Evolutionary conservation across 2,797 vertebrate genomes (phyloP).

Genomic region (Spea hammondii): DNA sequence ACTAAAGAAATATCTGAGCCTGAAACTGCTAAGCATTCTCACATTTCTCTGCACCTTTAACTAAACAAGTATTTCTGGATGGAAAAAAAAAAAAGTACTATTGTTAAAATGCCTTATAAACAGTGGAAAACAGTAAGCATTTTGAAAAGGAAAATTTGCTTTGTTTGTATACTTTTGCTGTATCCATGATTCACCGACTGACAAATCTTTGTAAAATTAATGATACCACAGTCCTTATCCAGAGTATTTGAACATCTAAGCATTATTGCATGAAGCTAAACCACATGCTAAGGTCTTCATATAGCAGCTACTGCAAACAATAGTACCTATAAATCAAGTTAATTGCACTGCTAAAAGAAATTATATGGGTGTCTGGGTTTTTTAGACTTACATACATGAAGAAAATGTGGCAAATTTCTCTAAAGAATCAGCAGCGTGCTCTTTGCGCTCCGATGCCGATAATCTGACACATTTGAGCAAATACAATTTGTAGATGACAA

Average conservation of each 20-base stretch:
- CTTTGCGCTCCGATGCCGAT: background rate
- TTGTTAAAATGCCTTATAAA: constrained; percentile 42
- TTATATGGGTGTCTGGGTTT: constrained; percentile 13
- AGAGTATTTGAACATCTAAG: constrained; percentile 50
- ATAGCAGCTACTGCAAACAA: constrained; percentile 40
- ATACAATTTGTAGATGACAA: constrained; percentile 4
- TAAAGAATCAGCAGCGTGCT: constrained; percentile 6
- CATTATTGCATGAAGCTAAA: constrained; percentile 43
- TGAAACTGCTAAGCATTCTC: background rate
- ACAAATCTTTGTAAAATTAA: constrained; percentile 51
- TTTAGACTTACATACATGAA: background rate
- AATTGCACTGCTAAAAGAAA: constrained; percentile 42
- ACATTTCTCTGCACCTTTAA: background rate
- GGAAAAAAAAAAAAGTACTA: constrained; percentile 11
- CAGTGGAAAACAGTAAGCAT: constrained; percentile 34
- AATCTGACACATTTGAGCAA: background rate
- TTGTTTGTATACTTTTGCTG: constrained; percentile 46
- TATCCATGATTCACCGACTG: constrained; percentile 48
- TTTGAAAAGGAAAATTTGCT: constrained; percentile 46
- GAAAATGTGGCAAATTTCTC: background rate
- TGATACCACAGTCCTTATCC: constrained; percentile 44
- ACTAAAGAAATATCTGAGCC: too few species aligned
- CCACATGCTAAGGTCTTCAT: constrained; percentile 29
- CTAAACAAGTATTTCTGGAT: background rate
- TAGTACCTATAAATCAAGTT: constrained; percentile 49